A percentile compares a stretch with the other conserved stretches of the same genome.
These are phyloP conservation scores for Bimastos eiseni DNA, from an alignment of 2,888 invertebrate genomes.

Conservation along the genomic window DNA sequence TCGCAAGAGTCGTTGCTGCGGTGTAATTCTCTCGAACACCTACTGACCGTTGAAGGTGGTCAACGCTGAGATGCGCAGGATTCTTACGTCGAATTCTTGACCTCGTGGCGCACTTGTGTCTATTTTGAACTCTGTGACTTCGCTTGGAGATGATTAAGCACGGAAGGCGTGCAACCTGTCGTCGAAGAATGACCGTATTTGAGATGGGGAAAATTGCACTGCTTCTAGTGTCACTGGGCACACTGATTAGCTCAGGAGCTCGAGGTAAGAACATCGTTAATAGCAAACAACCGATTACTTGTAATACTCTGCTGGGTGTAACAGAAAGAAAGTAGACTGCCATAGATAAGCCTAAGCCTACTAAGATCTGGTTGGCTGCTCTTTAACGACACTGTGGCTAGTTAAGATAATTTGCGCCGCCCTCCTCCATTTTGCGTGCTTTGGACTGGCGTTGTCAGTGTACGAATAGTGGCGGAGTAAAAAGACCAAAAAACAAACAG, in stretches of 20 bases:
- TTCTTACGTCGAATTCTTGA: background rate
- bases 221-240: background rate
- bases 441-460: no score
- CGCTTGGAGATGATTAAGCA: background rate
- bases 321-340: no score
- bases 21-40: background rate
- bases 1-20: background rate
- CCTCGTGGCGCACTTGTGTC: background rate
- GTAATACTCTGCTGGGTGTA: no score
- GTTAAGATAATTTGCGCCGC: no score
- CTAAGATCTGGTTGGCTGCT: no score
- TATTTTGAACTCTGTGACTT: background rate
- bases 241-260: background rate
- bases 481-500: no score
- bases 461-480: no score
- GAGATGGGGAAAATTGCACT: background rate
- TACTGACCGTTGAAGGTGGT: background rate
- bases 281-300: background rate
- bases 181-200: background rate
- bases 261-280: background rate
- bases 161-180: background rate
- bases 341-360: no score
- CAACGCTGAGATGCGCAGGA: background rate
- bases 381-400: no score
- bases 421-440: no score